A percentile compares a stretch with the other conserved stretches of the same genome.
phyloP scores from a whole-genome alignment of 2,113 vertebrate species.

The Excalfactoria chinensis region DNA sequence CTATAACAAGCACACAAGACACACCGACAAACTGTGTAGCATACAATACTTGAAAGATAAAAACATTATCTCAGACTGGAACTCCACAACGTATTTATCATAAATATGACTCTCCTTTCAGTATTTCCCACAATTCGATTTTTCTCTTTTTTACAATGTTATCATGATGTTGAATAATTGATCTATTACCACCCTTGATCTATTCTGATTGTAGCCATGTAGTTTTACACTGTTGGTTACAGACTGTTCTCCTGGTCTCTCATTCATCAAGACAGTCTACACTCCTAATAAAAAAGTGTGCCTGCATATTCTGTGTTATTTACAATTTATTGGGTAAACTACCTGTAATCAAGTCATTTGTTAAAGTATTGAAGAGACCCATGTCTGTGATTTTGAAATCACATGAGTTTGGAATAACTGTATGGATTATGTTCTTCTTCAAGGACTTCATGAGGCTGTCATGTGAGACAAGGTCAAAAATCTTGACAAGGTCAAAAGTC shows the following conservation, averaged over 20 bases:
- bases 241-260: neutral
- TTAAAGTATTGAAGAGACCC: neutral
- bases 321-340: neutral
- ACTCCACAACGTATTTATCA: neutral
- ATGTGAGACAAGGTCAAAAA: neutral
- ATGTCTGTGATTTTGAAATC: neutral
- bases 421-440: neutral
- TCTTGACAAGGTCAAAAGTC: neutral
- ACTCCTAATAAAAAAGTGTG: neutral
- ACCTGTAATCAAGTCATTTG: neutral
- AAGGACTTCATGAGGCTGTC: fast-evolving
- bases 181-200: neutral
- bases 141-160: neutral
- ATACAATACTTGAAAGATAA: neutral
- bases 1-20: neutral
- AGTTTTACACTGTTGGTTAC: neutral
- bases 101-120: neutral
- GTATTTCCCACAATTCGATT: neutral
- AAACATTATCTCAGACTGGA: neutral
- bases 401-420: neutral
- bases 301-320: neutral
- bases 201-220: neutral
- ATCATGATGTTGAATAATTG: neutral
- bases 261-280: neutral
- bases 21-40: neutral